Evolutionary conservation across 1,140 invertebrate genomes (phyloP).

Genomic region (Lepidurus packardi): DNA sequence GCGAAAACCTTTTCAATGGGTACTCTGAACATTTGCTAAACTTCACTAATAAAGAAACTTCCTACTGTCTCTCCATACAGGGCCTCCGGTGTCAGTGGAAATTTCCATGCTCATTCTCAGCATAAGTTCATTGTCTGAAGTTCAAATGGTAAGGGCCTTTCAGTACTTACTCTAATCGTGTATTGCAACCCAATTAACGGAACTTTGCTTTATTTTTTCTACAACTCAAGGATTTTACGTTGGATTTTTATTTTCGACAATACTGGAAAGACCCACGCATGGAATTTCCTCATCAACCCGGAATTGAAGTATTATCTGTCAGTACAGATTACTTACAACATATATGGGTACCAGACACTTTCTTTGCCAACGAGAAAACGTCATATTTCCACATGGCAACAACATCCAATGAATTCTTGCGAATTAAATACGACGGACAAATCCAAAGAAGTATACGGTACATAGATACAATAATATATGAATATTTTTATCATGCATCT

Average conservation of each 20-base stretch:
- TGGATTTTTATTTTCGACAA: constrained; percentile 98
- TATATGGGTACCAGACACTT: constrained; percentile 97
- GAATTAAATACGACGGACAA: constrained; percentile 87
- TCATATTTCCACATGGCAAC: constrained; percentile 97
- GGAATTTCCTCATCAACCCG: constrained; percentile 76
- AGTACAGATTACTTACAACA: constrained; percentile 93
- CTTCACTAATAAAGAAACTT: background rate
- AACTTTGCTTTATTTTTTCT: background rate
- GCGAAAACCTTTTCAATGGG: too few species aligned
- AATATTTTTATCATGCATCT: background rate
- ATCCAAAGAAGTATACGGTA: constrained; percentile 93
- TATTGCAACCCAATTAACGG: background rate
- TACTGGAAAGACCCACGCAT: constrained; percentile 94
- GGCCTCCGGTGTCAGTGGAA: constrained; percentile 90
- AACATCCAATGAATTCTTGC: constrained; percentile 93
- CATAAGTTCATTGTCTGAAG: constrained; percentile 97
- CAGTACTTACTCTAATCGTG: background rate
- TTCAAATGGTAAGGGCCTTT: constrained; percentile 80
- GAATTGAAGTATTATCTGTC: constrained; percentile 81
- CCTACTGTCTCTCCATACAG: constrained; percentile 53
- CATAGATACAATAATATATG: constrained; percentile 43
- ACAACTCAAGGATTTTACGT: constrained; percentile 81
- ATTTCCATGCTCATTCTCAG: constrained; percentile 97
- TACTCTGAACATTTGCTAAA: background rate
- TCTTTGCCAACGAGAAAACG: constrained; percentile 97